Evolutionary conservation across 2,888 invertebrate species (phyloP).

Genomic region (Leptinotarsa tumamoca): DNA sequence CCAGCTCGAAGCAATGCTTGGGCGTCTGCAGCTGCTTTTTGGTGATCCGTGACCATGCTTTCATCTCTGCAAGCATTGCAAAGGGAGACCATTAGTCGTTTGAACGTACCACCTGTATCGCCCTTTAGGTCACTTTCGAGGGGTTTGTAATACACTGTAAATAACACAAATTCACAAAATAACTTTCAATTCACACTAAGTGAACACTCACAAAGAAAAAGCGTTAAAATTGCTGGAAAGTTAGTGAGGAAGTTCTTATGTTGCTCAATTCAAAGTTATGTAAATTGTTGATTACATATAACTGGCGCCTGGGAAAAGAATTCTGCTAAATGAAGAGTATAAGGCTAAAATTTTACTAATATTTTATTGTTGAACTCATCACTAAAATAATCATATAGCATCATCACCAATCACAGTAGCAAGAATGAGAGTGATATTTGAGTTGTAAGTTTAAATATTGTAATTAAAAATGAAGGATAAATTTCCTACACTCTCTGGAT

Average conservation of each 20-base stretch:
- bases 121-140: conserved; percentile 75
- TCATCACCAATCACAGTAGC: too few species aligned
- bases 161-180: conserved; percentile 38
- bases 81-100: conserved; percentile 87
- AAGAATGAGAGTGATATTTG: too few species aligned
- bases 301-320: too few species aligned
- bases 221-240: conserved; percentile 1
- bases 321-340: too few species aligned
- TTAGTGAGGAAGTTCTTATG: background rate
- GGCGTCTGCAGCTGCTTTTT: conserved; percentile 83
- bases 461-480: too few species aligned
- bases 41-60: conserved; percentile 78
- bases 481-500: too few species aligned
- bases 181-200: conserved; percentile 20
- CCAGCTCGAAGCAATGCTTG: conserved; percentile 82
- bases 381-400: too few species aligned
- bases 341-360: too few species aligned
- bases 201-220: background rate
- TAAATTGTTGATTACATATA: background rate
- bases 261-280: background rate
- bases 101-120: conserved; percentile 94
- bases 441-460: too few species aligned
- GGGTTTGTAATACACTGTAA: conserved; percentile 52
- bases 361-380: too few species aligned
- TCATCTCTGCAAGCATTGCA: conserved; percentile 87